These are phyloP conservation scores for Poecilia latipinna DNA, from an alignment of 2,113 vertebrate species.

Conservation along the genomic window DNA sequence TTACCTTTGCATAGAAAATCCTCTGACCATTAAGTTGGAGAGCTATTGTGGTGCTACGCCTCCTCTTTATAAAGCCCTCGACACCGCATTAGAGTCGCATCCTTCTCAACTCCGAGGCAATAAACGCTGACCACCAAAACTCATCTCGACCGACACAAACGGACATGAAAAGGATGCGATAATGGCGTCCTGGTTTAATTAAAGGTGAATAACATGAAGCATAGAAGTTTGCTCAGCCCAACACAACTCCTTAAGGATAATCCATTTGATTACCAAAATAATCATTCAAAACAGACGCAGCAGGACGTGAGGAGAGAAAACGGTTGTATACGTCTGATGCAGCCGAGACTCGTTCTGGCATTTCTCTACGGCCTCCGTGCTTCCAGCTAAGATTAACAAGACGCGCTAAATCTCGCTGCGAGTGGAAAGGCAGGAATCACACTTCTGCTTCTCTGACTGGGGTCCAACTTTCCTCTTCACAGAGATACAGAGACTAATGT, in stretches of 20 bases:
- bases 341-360: constrained; percentile 45
- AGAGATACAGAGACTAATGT: constrained; percentile 52
- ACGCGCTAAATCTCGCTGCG: constrained; percentile 47
- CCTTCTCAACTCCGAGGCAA: constrained; percentile 42
- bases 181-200: constrained; percentile 47
- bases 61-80: constrained; percentile 39
- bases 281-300: constrained; percentile 14
- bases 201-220: constrained; percentile 46
- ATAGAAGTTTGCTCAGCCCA: constrained; percentile 15
- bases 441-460: constrained; percentile 42
- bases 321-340: constrained; percentile 31
- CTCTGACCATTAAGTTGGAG: constrained; percentile 45
- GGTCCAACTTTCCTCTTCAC: constrained; percentile 54
- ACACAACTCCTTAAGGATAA: constrained; percentile 8
- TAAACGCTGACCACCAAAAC: constrained; percentile 56
- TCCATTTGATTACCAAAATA: constrained; percentile 12
- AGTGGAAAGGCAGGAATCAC: constrained; percentile 35
- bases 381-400: constrained; percentile 51
- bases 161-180: constrained; percentile 52
- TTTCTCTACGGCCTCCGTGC: constrained; percentile 29
- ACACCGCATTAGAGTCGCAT: constrained; percentile 51
- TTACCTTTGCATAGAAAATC: constrained; percentile 57
- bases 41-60: constrained; percentile 20
- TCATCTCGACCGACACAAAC: constrained; percentile 59
- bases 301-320: neutral